Evolutionary conservation across 1,140 invertebrate genomes (phyloP).

Genomic region (Caenorhabditis briggsae): DNA sequence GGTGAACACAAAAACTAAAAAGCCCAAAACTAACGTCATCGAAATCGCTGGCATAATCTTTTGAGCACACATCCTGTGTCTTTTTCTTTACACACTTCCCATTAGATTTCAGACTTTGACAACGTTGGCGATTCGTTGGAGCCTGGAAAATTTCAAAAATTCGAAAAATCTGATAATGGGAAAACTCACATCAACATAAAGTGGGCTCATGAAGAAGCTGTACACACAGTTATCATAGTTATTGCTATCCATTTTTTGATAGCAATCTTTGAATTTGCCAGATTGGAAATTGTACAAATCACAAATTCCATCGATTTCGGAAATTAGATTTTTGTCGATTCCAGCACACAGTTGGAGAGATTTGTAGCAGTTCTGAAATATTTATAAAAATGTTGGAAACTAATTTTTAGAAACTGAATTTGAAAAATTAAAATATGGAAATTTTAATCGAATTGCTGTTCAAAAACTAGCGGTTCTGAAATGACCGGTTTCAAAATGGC

Average conservation of each 20-base stretch:
- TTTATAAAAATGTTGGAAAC: too few relatives aligned
- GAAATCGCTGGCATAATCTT: conserved; percentile 24
- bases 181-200: conserved; percentile 32
- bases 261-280: neutral
- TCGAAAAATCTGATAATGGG: neutral
- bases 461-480: too few relatives aligned
- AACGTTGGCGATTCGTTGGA: neutral
- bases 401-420: too few relatives aligned
- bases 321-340: neutral
- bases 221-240: neutral
- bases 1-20: neutral
- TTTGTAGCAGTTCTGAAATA: conserved; percentile 12
- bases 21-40: neutral
- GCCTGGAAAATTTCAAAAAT: neutral
- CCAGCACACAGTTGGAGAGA: conserved; percentile 6
- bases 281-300: conserved; percentile 33
- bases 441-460: too few relatives aligned
- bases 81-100: conserved; percentile 14
- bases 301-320: conserved; percentile 10
- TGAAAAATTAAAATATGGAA: too few relatives aligned
- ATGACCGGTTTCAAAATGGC: too few relatives aligned
- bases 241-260: neutral
- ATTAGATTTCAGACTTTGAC: conserved; percentile 34
- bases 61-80: neutral
- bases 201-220: conserved; percentile 28